Evolutionary conservation across 2,113 vertebrate species (phyloP), one percentile per base, ranked within the genome.

Genomic region (Dromiciops gliroides): DNA sequence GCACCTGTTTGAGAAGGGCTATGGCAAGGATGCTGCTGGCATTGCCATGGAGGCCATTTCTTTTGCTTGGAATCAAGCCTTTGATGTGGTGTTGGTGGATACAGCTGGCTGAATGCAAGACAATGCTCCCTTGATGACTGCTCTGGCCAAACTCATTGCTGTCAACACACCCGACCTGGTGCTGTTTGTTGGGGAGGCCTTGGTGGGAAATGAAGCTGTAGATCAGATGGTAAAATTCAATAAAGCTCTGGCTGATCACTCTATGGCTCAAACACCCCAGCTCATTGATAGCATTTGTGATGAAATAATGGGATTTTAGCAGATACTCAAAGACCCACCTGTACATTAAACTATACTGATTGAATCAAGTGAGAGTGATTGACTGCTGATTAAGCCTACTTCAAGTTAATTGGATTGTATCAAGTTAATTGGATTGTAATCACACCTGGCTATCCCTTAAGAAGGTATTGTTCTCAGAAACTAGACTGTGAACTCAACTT

Each of bases 191-290:
- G 99, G 99, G 89, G 99, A 99, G 97, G 99, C 99, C 0, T 98
- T 99, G 97, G 99, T 99, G 94, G 99, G 99, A 93, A 99, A 99
- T 0, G 99, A 99, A 97, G 99, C 99, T 0, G 99, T 99, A 94
- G 99, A 99, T 98, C 99, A 99, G 98, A 98, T 99, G 99, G 99
- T 99, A 44, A 99, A 99, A 97, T 99, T 99, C 97, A 99, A 99
- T 97, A 99, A 99, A 98, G 99, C 99, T 23, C 97, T 99, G 98
- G 99, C 99, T 88, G 99, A 99, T 98, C 99, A 99, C 98, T 99
- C 99, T 88, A 99, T 99, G 99, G 99, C 99, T 50, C 99, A 99
- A 89, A 99, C 99, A 7, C 99, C 99, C 0, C 99, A 99, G 90
- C 99, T 99, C 95, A 99, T 99, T 0, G 99, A 99, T 6, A 99